Conservation (phyloP, 2,797 vertebrate species). For the Staurois parvus region DNA sequence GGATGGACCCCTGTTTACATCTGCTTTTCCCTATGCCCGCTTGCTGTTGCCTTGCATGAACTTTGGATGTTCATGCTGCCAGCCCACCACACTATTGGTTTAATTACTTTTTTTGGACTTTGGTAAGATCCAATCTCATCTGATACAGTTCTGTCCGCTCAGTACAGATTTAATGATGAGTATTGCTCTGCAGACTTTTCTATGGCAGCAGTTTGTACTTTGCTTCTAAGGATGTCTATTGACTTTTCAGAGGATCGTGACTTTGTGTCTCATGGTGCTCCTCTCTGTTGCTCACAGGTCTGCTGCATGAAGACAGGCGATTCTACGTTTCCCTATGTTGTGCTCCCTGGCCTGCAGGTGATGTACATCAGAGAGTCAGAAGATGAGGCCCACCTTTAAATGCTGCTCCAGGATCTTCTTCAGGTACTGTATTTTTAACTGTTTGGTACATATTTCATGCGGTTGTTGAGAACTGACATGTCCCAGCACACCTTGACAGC, state of each 20-base stretch:
- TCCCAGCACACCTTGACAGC: not conserved
- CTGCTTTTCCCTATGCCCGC: too few relatives aligned
- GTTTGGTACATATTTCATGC: not conserved
- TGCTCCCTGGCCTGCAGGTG: not conserved
- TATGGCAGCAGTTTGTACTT: too few relatives aligned
- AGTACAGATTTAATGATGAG: too few relatives aligned
- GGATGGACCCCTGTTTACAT: too few relatives aligned
- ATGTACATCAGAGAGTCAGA: not conserved
- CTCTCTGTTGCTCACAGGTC: not conserved
- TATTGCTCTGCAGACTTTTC: too few relatives aligned
- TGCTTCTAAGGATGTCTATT: too few relatives aligned
- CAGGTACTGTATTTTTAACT: constrained; percentile 7
- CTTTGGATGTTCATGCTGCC: too few relatives aligned
- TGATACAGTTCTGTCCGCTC: too few relatives aligned
- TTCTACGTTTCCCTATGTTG: not conserved
- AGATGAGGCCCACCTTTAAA: constrained; percentile 36
- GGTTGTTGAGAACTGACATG: not conserved
- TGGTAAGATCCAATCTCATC: too few relatives aligned
- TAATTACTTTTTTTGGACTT: too few relatives aligned
- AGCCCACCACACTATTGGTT: too few relatives aligned
- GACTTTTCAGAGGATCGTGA: not conserved
- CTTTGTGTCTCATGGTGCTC: not conserved
- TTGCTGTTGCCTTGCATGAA: too few relatives aligned
- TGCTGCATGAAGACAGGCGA: not conserved
- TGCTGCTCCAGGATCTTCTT: not conserved